Conservation (phyloP, 2,113 vertebrate species). For the Oncorhynchus tshawytscha region DNA sequence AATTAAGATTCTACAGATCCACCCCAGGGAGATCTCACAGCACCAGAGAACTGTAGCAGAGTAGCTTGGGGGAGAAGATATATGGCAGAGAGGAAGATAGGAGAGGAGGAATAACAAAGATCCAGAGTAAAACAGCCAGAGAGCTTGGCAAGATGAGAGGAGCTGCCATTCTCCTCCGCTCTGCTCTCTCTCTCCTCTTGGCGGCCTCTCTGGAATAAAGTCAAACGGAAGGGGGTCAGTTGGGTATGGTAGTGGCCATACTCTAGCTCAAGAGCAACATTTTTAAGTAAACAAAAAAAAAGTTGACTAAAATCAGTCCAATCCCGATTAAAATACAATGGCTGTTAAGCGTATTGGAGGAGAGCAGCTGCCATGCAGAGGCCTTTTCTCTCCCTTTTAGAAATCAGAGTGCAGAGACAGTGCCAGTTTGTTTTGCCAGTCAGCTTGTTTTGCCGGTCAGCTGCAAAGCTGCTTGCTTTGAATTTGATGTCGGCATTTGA, state of each 20-base stretch:
- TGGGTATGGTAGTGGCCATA: too few relatives aligned
- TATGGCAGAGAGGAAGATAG: background rate
- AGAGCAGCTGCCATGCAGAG: too few relatives aligned
- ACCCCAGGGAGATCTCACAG: slow-evolving; percentile 50
- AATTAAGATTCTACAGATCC: slow-evolving; percentile 24
- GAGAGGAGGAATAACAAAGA: slow-evolving; percentile 6
- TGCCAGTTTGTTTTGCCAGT: too few relatives aligned
- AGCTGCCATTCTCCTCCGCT: slow-evolving; percentile 36
- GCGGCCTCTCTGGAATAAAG: slow-evolving; percentile 53
- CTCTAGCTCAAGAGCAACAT: too few relatives aligned
- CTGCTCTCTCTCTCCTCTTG: slow-evolving; percentile 17
- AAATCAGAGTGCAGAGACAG: background rate
- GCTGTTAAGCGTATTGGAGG: too few relatives aligned
- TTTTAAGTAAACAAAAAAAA: too few relatives aligned
- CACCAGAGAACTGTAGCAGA: slow-evolving; percentile 57
- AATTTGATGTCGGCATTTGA: too few relatives aligned
- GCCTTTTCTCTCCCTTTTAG: background rate
- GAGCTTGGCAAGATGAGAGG: slow-evolving; percentile 58
- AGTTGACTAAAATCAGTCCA: too few relatives aligned
- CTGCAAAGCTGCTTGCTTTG: too few relatives aligned
- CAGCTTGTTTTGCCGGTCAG: too few relatives aligned
- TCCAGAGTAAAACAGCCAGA: slow-evolving; percentile 46
- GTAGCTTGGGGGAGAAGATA: slow-evolving; percentile 51
- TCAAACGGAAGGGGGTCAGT: slow-evolving; percentile 34
- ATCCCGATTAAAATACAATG: too few relatives aligned